A percentile compares a stretch with the other conserved stretches of the same genome.
Evolutionary conservation across 2,888 invertebrate species (phyloP).

Genomic region (Eupithecia dodoneata): DNA sequence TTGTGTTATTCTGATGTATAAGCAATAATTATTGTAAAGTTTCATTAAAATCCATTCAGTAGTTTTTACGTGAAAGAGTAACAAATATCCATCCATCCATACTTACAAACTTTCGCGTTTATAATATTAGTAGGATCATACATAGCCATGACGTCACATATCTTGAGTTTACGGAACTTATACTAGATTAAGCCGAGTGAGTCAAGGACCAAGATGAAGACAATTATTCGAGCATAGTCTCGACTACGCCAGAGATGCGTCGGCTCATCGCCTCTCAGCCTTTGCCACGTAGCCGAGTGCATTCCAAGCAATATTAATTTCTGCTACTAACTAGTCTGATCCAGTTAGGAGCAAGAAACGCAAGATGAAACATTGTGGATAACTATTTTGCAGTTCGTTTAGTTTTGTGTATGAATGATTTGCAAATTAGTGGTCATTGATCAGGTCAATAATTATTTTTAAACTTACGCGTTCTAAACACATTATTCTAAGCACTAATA

Average conservation of each 20-base stretch:
- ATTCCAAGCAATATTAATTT: constrained; percentile 12
- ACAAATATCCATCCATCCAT: too few relatives aligned
- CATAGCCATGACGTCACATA: not conserved
- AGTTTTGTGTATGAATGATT: not conserved
- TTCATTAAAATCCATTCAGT: too few relatives aligned
- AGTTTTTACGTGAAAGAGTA: too few relatives aligned
- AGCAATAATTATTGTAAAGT: too few relatives aligned
- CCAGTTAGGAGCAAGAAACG: not conserved
- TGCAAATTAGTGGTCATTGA: not conserved
- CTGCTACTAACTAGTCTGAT: constrained; percentile 3
- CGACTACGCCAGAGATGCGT: not conserved
- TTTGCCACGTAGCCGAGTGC: constrained; percentile 11
- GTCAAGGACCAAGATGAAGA: constrained; percentile 3
- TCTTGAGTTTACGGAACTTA: not conserved
- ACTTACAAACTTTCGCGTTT: too few relatives aligned
- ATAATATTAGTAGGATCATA: too few relatives aligned
- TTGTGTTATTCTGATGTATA: too few relatives aligned
- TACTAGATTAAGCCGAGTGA: not conserved
- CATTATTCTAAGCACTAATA: too few relatives aligned
- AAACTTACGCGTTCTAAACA: too few relatives aligned
- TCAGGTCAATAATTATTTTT: not conserved
- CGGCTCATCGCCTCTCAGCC: constrained; percentile 13
- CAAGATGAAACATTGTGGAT: not conserved
- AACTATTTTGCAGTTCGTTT: not conserved
- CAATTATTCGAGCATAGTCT: constrained; percentile 5